Evolutionary conservation across 1,140 invertebrate genomes (phyloP), one percentile per base, ranked within the genome.

Genomic region (Hyposmocoma kahamanoa): DNA sequence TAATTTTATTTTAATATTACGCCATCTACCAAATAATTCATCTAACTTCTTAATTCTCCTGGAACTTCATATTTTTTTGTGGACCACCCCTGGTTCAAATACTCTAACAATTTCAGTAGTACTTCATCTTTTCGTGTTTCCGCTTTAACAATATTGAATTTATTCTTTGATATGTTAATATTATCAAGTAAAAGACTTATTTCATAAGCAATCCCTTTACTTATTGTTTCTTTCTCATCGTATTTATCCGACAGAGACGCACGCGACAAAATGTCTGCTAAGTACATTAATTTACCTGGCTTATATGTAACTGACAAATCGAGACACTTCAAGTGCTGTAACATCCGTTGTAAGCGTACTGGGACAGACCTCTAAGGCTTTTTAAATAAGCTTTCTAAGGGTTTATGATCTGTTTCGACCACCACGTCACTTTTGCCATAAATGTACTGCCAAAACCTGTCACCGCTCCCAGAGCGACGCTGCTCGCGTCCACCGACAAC

Each of bases 381-480:
- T 32, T 68, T 71, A 55, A 87, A 81, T 10, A 88, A 69, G 2
- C 52, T 34, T 28, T 80, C 70, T 13, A 88, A 24, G 10, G 86
- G 83, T 47, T 84, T 86, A 47, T 88, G 85, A 49, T 88, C 86
- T 0, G 76, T 87, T 56, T 87, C 65, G 0, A 84, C 64, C 6
- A 72, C 47, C 4, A 66, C 50, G 17, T 60, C 49, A 9, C 38
- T 38, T 30, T 38, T 49, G 1, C 63, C 63, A 36, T 46, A 58
- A 46, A 65, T 36, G 48, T 54, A 65, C 21, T 58, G 54, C 9
- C 41, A 47, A 55, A 72, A 76, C 34, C 47, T 59, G 39, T 49
- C 24, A 26, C 24, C 24, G 11, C 24, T 5, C 24, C 24, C 24
- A 26, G 24, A 5, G 24, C 24, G 5, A 26, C 24, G 24, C 24